These are phyloP conservation scores for Orchestes rusci DNA, from an alignment of 2,888 invertebrate genomes.

Conservation along the genomic window DNA sequence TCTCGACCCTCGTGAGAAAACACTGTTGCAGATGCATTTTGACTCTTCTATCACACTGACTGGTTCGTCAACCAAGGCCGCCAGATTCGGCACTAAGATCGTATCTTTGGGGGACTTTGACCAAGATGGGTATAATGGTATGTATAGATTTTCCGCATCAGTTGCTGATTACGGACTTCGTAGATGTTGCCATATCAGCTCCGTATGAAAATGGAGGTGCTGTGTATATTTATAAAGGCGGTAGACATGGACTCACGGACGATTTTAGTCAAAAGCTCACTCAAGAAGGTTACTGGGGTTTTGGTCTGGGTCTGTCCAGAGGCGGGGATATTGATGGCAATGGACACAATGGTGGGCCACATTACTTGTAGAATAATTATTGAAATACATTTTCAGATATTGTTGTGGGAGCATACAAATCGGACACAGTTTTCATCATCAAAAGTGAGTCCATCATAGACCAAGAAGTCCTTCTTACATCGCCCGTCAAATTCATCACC, in stretches of 20 bases:
- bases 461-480: constrained; percentile 20
- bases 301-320: constrained; percentile 56
- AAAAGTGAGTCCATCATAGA: constrained; percentile 40
- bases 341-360: constrained; percentile 53
- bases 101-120: constrained; percentile 31
- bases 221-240: constrained; percentile 58
- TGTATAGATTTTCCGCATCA: constrained; percentile 4
- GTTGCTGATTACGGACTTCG: neutral
- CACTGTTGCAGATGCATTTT: too few species aligned
- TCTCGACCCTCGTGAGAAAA: too few species aligned
- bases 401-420: constrained; percentile 53
- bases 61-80: constrained; percentile 24
- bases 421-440: constrained; percentile 51
- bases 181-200: constrained; percentile 57
- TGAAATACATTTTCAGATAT: constrained; percentile 48
- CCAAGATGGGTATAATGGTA: constrained; percentile 31
- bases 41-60: too few species aligned
- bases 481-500: constrained; percentile 18
- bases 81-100: constrained; percentile 32
- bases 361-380: too few species aligned
- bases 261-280: constrained; percentile 49
- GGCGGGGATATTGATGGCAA: constrained; percentile 56
- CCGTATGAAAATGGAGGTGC: constrained; percentile 57
- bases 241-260: constrained; percentile 43
- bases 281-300: constrained; percentile 47